These are phyloP conservation scores for Stramonita haemastoma DNA, from an alignment of 2,888 invertebrate genomes.

Conservation along the genomic window DNA sequence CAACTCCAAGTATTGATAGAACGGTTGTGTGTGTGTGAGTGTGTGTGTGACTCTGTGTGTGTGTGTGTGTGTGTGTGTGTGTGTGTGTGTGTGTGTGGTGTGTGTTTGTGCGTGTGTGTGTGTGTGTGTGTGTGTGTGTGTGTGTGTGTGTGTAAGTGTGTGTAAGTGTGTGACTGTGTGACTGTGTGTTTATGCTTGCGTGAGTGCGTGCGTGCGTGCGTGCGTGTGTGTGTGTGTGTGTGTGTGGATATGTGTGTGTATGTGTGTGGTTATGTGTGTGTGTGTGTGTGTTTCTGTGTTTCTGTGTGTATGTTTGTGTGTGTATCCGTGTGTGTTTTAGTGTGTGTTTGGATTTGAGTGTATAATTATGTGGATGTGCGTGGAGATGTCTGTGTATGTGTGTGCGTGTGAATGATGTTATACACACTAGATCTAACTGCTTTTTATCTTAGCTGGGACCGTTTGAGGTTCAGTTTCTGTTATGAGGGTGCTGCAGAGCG, in stretches of 20 bases:
- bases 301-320: too few species aligned
- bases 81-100: neutral
- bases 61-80: neutral
- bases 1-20: too few species aligned
- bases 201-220: neutral
- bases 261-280: too few species aligned
- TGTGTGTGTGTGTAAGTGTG: neutral
- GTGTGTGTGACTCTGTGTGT: neutral
- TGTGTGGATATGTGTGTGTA: neutral
- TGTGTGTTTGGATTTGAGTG: neutral
- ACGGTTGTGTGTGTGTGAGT: neutral
- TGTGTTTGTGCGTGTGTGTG: neutral
- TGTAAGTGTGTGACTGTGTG: neutral
- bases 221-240: conserved; percentile 3
- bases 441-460: too few species aligned
- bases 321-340: neutral
- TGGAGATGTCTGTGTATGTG: neutral
- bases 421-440: too few species aligned
- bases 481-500: too few species aligned
- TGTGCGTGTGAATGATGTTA: too few species aligned
- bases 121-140: neutral
- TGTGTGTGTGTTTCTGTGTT: too few species aligned
- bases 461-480: too few species aligned
- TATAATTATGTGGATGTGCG: neutral
- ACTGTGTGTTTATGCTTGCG: neutral